Conservation (phyloP, 2,888 invertebrate species). For the Lasioglossum pauxillum region DNA sequence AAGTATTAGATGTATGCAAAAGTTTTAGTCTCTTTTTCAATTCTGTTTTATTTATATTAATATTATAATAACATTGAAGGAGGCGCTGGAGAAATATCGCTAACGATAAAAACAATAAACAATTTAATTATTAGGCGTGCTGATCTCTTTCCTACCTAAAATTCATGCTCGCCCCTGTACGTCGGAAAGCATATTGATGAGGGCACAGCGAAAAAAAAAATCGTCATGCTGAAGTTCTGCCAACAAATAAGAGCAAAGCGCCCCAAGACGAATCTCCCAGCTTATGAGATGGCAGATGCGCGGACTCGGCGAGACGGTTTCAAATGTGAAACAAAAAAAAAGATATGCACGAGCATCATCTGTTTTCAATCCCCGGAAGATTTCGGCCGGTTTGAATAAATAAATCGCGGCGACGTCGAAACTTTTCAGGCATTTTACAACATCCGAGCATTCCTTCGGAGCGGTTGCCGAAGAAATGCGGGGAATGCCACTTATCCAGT, state of each 20-base stretch:
- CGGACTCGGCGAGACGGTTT: constrained; percentile 6
- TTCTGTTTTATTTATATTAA: no score
- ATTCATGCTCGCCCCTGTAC: not conserved
- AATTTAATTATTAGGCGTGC: not conserved
- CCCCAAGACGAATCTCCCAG: constrained; percentile 13
- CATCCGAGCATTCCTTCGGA: constrained; percentile 57
- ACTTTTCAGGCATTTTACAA: constrained; percentile 76
- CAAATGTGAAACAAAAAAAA: constrained; percentile 30
- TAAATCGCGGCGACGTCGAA: constrained; percentile 75
- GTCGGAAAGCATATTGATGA: not conserved
- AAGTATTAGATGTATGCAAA: no score
- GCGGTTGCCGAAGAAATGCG: constrained; percentile 65
- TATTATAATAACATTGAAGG: no score
- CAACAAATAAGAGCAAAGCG: constrained; percentile 3
- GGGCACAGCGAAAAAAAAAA: not conserved
- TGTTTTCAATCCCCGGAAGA: constrained; percentile 49
- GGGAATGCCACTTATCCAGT: constrained; percentile 77
- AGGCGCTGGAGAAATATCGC: no score
- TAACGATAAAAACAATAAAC: no score
- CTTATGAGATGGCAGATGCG: constrained; percentile 15
- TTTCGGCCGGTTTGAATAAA: constrained; percentile 66
- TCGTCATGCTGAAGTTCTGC: constrained; percentile 21
- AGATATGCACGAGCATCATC: constrained; percentile 12
- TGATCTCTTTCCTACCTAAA: not conserved
- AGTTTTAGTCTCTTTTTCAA: no score